A percentile compares a stretch with the other conserved stretches of the same genome.
These are phyloP conservation scores for Polypterus bichir DNA, from an alignment of 2,113 vertebrate species.

Conservation along the genomic window DNA sequence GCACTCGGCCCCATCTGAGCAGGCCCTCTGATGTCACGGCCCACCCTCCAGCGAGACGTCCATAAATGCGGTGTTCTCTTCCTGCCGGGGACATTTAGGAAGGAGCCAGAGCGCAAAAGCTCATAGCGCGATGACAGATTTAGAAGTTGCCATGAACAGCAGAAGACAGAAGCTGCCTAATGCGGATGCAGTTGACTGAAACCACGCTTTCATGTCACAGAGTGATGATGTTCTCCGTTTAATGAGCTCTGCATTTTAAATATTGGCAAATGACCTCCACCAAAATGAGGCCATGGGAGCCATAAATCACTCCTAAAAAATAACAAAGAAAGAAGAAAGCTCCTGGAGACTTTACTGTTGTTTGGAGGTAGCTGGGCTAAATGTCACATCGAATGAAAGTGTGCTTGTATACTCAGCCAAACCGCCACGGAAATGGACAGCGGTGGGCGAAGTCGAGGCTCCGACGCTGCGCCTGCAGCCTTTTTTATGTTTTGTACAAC, in stretches of 20 bases:
- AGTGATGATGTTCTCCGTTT: conserved; percentile 93
- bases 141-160: conserved; percentile 91
- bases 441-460: too few relatives aligned
- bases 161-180: conserved; percentile 78
- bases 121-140: conserved; percentile 92
- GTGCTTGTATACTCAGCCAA: too few relatives aligned
- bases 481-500: too few relatives aligned
- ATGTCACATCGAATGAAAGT: too few relatives aligned
- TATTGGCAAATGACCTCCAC: conserved; percentile 11
- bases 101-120: conserved; percentile 63
- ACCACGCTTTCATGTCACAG: conserved; percentile 63
- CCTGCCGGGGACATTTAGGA: conserved; percentile 55
- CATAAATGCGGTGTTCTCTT: conserved; percentile 59
- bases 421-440: too few relatives aligned
- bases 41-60: conserved; percentile 59
- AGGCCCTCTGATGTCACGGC: conserved; percentile 57
- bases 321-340: too few relatives aligned
- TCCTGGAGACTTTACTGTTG: too few relatives aligned
- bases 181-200: conserved; percentile 79
- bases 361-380: too few relatives aligned
- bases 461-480: too few relatives aligned
- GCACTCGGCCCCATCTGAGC: conserved; percentile 49
- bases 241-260: conserved; percentile 38
- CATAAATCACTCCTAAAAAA: too few relatives aligned
- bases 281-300: too few relatives aligned